Evolutionary conservation across 2,888 invertebrate genomes (phyloP).

Genomic region (Eudemis profundana): DNA sequence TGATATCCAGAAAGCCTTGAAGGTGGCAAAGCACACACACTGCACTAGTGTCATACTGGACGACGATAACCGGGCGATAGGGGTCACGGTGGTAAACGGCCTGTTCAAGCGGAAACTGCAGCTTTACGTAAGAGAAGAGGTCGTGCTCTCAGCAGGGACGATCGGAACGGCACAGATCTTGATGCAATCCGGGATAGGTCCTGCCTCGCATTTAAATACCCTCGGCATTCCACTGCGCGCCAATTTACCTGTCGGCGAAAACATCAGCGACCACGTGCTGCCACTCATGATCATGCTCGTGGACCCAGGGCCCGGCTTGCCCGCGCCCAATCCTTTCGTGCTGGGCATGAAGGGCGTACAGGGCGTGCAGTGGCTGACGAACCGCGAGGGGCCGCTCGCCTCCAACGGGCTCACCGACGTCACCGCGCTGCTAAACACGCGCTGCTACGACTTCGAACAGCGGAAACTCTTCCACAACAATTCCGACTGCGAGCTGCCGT

Average conservation of each 20-base stretch:
- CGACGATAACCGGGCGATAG: conserved; percentile 54
- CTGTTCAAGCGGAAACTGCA: conserved; percentile 42
- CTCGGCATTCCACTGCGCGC: conserved; percentile 56
- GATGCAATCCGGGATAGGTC: conserved; percentile 70
- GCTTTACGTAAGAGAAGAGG: conserved; percentile 61
- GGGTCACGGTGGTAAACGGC: conserved; percentile 56
- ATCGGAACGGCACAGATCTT: conserved; percentile 67
- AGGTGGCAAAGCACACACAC: conserved; percentile 58
- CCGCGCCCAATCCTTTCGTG: conserved; percentile 32
- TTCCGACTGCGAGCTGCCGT: conserved; percentile 61
- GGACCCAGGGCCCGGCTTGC: conserved; percentile 47
- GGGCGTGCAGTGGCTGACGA: conserved; percentile 50
- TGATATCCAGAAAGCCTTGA: conserved; percentile 55
- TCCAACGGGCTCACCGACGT: conserved; percentile 65
- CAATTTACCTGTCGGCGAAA: conserved; percentile 65
- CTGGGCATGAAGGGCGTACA: conserved; percentile 45
- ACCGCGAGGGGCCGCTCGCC: conserved; percentile 57
- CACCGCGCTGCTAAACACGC: conserved; percentile 59
- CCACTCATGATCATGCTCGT: conserved; percentile 57
- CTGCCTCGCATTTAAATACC: conserved; percentile 56
- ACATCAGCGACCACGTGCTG: conserved; percentile 64
- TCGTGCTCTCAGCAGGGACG: conserved; percentile 68
- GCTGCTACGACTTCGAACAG: conserved; percentile 59
- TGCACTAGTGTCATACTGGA: conserved; percentile 65
- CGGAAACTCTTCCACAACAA: conserved; percentile 52